phyloP scores from a whole-genome alignment of 2,797 vertebrate genomes.

The Brachyrhaphis roseni region DNA sequence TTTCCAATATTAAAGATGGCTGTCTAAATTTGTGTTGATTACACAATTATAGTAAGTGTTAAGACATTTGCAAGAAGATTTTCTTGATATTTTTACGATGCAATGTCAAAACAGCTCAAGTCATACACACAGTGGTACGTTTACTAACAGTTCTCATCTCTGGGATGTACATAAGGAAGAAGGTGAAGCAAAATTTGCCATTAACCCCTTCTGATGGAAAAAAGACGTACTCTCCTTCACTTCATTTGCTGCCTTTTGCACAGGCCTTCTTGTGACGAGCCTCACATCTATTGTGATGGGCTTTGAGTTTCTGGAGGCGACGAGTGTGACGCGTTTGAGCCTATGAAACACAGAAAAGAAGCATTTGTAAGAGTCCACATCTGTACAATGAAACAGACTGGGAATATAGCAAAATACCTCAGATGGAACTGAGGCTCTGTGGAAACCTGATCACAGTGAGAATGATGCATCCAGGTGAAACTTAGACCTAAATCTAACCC shows the following conservation, averaged over 20 bases:
- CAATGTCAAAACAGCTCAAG: not conserved
- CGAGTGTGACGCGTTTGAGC: not conserved
- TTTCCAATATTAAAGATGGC: not conserved
- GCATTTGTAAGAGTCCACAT: not conserved
- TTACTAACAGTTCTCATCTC: not conserved
- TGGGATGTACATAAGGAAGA: not conserved
- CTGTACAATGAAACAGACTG: not conserved
- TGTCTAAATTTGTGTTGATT: not conserved
- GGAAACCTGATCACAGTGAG: not conserved
- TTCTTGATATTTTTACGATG: too few relatives aligned
- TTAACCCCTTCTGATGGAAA: not conserved
- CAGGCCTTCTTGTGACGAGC: not conserved
- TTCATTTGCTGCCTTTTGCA: not conserved
- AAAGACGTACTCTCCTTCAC: not conserved
- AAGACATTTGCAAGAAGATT: too few relatives aligned
- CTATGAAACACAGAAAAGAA: not conserved
- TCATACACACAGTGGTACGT: not conserved
- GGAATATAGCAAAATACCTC: not conserved
- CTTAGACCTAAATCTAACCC: too few relatives aligned
- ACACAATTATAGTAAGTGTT: not conserved
- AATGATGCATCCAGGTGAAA: constrained; percentile 1
- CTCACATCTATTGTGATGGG: not conserved
- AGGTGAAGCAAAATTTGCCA: not conserved
- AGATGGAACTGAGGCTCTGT: not conserved
- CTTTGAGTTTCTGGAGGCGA: not conserved